Evolutionary conservation across 2,888 invertebrate genomes (phyloP), one percentile per base, ranked within the genome.

Genomic region (Eristalis arbustorum): DNA sequence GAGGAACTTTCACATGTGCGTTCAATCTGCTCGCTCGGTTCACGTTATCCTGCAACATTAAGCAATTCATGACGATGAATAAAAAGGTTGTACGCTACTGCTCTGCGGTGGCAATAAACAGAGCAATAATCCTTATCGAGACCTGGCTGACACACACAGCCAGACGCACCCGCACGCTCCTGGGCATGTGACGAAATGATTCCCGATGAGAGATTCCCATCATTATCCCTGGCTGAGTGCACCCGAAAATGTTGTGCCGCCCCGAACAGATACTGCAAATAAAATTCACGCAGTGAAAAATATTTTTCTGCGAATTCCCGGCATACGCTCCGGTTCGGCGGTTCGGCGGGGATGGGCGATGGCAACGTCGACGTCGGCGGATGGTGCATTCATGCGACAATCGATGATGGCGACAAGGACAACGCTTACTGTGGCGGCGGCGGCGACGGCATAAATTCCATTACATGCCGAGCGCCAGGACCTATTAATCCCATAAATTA

Each of bases 401-500:
- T 87, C 87, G 73, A 87, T 87, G 87, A 87, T 83, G 87, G 78
- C 67, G 78, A 78, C 77, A 82, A 82, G 73, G 80, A 37, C 66
- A 66, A 34, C 37, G 69, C 49, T 62, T 23, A 57, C 25, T n/a
- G 76, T 72, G 67, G 66, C 73, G 81, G 34, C 37, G 63, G 62
- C 37, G 57, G 62, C 42, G 63, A 66, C 40, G 73, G 87, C 78
- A 87, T 87, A 87, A 87, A 87, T 87, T 87, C 87, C 87, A 87
- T 87, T 87, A 87, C 83, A 75, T 68, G 83, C 78, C 87, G 74
- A 83, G 78, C 83, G 87, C 78, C 83, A 79, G 78, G 83, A 83
- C 87, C 87, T 87, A 87, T 87, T 88, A 88, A 88, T 88, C 88
- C 88, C 88, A 88, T 89, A 89, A 89, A 89, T 89, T 89, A 89